phyloP scores from a whole-genome alignment of 2,113 vertebrate genomes.

The Columba livia region DNA sequence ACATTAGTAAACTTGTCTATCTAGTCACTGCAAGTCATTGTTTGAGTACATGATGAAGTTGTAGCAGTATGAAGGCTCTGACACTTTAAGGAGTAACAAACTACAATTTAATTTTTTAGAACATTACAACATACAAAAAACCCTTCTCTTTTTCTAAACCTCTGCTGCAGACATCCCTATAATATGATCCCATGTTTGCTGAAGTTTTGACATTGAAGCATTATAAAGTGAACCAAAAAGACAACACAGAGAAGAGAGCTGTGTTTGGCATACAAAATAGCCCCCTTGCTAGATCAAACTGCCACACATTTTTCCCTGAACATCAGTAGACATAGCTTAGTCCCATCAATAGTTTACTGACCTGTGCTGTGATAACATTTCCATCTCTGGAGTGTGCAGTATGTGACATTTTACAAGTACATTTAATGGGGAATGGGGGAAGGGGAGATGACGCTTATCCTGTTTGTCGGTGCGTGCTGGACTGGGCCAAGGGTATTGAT shows the following conservation, averaged over 20 bases:
- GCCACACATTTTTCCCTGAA: conserved; percentile 11
- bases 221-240: conserved; percentile 42
- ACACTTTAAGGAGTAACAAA: neutral
- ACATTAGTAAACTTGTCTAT: conserved; percentile 30
- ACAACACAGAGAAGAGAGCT: neutral
- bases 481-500: conserved; percentile 1
- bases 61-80: neutral
- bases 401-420: conserved; percentile 56
- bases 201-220: conserved; percentile 46
- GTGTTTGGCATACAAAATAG: conserved; percentile 54
- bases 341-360: conserved; percentile 71
- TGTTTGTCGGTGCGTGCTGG: neutral
- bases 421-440: neutral
- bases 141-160: neutral
- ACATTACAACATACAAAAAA: neutral
- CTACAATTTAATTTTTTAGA: neutral
- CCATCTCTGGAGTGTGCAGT: conserved; percentile 31
- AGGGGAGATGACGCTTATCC: conserved; percentile 30
- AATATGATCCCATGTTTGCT: neutral
- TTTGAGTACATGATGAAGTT: neutral
- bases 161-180: neutral
- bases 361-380: conserved; percentile 70
- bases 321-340: conserved; percentile 46
- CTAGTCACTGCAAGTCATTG: conserved; percentile 9
- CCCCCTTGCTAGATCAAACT: conserved; percentile 19